These are phyloP conservation scores for Lysiphlebus fabarum DNA, from an alignment of 1,140 invertebrate genomes.

Conservation along the genomic window DNA sequence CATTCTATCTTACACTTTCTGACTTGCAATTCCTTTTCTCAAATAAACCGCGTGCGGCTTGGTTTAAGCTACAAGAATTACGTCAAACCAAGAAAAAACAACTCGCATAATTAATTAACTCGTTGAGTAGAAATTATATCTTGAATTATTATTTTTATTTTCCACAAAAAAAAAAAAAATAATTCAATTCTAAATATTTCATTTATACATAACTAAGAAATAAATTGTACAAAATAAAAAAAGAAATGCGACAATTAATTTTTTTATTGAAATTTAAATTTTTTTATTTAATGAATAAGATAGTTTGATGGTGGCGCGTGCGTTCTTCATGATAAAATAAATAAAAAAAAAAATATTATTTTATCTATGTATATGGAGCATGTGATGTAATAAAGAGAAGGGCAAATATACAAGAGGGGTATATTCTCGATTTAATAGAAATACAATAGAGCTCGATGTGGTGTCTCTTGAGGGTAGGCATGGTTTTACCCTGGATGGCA, in stretches of 20 bases:
- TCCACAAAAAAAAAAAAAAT: too few species aligned
- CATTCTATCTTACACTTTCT: slow-evolving; percentile 9
- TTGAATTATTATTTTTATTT: slow-evolving; percentile 11
- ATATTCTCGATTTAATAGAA: slow-evolving; percentile 46
- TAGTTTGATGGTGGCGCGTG: too few species aligned
- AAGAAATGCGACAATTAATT: too few species aligned
- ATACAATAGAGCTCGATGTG: slow-evolving; percentile 42
- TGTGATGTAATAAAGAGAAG: slow-evolving; percentile 26
- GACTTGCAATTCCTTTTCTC: slow-evolving; percentile 32
- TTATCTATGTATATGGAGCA: slow-evolving; percentile 22
- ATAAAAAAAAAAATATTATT: slow-evolving; percentile 30
- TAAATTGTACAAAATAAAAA: too few species aligned
- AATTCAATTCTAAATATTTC: too few species aligned
- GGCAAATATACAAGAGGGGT: slow-evolving; percentile 19
- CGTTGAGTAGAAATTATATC: slow-evolving; percentile 32
- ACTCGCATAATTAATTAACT: slow-evolving; percentile 43
- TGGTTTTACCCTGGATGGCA: slow-evolving; percentile 43
- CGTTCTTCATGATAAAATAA: too few species aligned
- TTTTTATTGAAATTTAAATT: too few species aligned
- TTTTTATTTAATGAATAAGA: too few species aligned
- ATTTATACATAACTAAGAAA: too few species aligned
- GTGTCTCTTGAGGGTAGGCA: slow-evolving; percentile 8
- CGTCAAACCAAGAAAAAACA: slow-evolving; percentile 25
- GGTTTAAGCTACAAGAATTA: slow-evolving; percentile 21
- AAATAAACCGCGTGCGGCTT: slow-evolving; percentile 38